Conservation (phyloP, 2,888 invertebrate species). For the Chromoteleia sp. region DNA sequence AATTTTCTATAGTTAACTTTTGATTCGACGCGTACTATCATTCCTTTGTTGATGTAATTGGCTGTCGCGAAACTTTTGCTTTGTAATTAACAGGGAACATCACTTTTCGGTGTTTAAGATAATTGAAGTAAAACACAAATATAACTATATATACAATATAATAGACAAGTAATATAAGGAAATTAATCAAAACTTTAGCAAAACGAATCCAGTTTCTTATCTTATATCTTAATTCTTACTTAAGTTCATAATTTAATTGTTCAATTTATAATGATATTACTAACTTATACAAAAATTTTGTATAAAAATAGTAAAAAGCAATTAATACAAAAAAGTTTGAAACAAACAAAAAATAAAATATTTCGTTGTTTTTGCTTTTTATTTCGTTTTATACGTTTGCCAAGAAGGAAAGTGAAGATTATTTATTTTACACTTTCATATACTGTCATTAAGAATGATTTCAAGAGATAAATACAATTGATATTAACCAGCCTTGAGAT, state of each 20-base stretch:
- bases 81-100: constrained; percentile 45
- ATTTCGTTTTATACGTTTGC: not conserved
- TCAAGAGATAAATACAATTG: constrained; percentile 51
- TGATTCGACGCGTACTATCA: constrained; percentile 44
- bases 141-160: no score
- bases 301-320: no score
- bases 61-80: constrained; percentile 47
- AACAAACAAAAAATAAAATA: no score
- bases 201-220: no score
- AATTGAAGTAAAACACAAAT: not conserved
- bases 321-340: no score
- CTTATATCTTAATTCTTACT: no score
- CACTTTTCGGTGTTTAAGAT: constrained; percentile 25
- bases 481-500: constrained; percentile 77
- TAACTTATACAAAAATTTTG: no score
- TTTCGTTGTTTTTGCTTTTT: no score
- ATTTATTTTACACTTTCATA: constrained; percentile 2
- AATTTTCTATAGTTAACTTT: no score
- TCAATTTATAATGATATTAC: no score
- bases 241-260: no score
- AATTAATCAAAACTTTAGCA: no score
- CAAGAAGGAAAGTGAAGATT: not conserved
- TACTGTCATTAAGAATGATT: not conserved
- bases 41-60: constrained; percentile 55
- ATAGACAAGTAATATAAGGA: not conserved